Evolutionary conservation across 2,797 vertebrate species (phyloP).

Genomic region (Tadarida brasiliensis): DNA sequence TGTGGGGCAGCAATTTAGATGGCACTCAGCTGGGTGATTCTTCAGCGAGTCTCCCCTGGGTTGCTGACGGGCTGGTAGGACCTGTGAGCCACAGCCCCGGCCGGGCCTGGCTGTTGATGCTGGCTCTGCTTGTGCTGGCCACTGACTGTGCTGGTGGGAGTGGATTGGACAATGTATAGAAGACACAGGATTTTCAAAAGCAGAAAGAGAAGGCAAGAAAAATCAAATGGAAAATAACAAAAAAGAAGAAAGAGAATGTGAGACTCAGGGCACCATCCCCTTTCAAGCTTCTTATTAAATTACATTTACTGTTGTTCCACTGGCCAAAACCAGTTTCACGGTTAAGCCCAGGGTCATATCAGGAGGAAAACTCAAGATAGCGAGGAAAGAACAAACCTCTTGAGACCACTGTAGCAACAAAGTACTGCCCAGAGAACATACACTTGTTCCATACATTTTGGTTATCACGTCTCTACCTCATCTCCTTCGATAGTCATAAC

Average conservation of each 20-base stretch:
- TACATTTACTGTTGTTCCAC: background rate
- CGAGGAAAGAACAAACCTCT: background rate
- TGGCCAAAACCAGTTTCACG: background rate
- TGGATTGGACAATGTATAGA: background rate
- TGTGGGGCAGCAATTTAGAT: background rate
- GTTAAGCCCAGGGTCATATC: background rate
- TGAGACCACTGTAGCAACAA: no score
- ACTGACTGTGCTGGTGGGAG: background rate
- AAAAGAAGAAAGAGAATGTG: background rate
- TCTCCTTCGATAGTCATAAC: background rate
- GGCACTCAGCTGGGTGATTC: background rate
- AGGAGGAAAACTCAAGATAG: background rate
- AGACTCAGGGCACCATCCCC: background rate
- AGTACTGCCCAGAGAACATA: fast-evolving
- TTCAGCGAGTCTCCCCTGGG: background rate
- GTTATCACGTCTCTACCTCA: background rate
- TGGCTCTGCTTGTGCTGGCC: background rate
- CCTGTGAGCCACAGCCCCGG: background rate
- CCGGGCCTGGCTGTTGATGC: no score
- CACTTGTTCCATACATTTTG: background rate
- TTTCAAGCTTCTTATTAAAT: background rate
- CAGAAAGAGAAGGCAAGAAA: background rate
- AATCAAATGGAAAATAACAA: background rate
- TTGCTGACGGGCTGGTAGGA: background rate
- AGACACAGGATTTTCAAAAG: background rate